Percentiles rank a stretch among this genome's conserved stretches.
These are phyloP conservation scores for Stegostoma tigrinum DNA, from an alignment of 2,113 vertebrate species.

Conservation along the genomic window DNA sequence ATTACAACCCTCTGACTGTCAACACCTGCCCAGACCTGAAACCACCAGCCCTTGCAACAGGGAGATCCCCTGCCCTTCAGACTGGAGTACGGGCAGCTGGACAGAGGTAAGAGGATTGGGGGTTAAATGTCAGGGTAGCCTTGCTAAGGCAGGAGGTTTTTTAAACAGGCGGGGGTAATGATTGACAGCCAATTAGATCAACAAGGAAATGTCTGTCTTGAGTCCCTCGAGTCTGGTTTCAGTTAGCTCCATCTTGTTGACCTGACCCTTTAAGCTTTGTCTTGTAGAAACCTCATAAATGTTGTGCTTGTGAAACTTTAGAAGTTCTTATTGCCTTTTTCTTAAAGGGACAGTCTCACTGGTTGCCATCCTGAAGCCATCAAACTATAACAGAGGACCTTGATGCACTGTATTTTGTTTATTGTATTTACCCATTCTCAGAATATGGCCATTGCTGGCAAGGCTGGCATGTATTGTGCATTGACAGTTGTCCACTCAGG, in stretches of 20 bases:
- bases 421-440: not conserved
- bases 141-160: not conserved
- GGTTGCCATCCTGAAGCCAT: not conserved
- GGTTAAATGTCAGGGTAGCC: not conserved
- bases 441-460: not conserved
- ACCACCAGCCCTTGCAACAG: slow-evolving; percentile 59
- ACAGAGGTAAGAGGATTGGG: slow-evolving; percentile 62
- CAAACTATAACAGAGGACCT: not conserved
- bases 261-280: not conserved
- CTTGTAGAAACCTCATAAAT: not conserved
- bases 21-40: slow-evolving; percentile 63
- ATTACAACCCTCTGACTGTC: slow-evolving; percentile 58
- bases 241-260: not conserved
- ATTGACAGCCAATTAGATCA: not conserved
- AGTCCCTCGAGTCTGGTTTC: not conserved
- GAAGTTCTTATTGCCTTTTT: not conserved
- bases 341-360: not conserved
- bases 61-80: slow-evolving; percentile 67
- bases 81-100: slow-evolving; percentile 76
- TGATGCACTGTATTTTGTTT: not conserved
- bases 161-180: not conserved
- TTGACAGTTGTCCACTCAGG: not conserved
- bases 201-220: not conserved
- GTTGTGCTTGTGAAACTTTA: not conserved
- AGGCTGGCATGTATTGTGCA: not conserved